A percentile compares a stretch with the other conserved stretches of the same genome.
These are phyloP conservation scores for Spinus pinus DNA, from an alignment of 2,797 vertebrate genomes.

Conservation along the genomic window DNA sequence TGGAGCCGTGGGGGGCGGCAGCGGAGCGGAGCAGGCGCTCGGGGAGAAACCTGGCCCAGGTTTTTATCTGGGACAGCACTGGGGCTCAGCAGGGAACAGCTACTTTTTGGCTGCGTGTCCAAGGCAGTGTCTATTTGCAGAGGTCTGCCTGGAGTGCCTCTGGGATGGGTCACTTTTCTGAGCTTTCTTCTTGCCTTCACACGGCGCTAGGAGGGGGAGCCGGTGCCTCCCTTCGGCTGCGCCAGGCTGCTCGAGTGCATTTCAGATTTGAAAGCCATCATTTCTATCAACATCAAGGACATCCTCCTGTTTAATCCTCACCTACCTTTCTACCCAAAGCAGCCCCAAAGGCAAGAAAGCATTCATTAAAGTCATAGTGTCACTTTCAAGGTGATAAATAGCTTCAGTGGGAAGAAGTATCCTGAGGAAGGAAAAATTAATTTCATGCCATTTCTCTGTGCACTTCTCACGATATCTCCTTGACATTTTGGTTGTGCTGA, in stretches of 20 bases:
- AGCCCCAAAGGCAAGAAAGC: neutral
- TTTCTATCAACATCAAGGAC: neutral
- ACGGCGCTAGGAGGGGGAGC: fast-evolving
- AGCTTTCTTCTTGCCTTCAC: fast-evolving
- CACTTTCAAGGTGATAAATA: neutral
- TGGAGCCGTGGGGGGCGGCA: neutral
- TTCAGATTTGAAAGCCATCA: neutral
- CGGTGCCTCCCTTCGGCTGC: neutral
- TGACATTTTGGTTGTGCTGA: neutral
- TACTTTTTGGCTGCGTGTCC: neutral
- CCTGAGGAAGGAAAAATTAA: neutral
- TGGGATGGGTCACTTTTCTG: neutral
- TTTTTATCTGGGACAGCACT: conserved; percentile 5
- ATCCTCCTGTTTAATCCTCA: neutral
- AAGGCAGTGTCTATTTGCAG: neutral
- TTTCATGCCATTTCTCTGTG: neutral
- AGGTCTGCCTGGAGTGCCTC: fast-evolving
- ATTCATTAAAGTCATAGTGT: neutral
- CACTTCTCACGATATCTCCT: neutral
- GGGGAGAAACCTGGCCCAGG: neutral
- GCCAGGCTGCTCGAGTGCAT: neutral
- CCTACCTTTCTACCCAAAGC: neutral
- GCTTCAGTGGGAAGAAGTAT: neutral
- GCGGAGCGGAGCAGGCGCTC: neutral
- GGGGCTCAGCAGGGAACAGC: neutral